Evolutionary conservation across 2,888 invertebrate genomes (phyloP).

Genomic region (Synergus gifuensis): DNA sequence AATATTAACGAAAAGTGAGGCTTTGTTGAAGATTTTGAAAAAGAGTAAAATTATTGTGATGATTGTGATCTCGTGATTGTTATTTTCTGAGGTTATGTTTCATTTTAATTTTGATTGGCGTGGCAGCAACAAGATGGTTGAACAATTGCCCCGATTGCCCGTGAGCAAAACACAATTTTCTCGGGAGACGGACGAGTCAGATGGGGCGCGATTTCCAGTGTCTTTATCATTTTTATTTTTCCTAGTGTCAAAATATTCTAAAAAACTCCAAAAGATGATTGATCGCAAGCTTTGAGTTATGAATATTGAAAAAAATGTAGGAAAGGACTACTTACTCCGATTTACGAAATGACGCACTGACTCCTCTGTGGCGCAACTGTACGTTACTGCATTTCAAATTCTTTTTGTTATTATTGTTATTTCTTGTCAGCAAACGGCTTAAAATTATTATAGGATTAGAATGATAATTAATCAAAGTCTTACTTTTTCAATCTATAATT

Average conservation of each 20-base stretch:
- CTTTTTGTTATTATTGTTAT: slow-evolving; percentile 39
- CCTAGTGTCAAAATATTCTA: neutral
- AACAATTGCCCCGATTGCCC: slow-evolving; percentile 62
- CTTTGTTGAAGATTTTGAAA: neutral
- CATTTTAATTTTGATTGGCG: slow-evolving; percentile 74
- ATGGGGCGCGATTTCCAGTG: slow-evolving; percentile 32
- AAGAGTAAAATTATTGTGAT: neutral
- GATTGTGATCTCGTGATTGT: too few species aligned
- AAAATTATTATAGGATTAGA: too few species aligned
- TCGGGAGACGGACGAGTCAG: slow-evolving; percentile 65
- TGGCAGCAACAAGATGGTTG: slow-evolving; percentile 72
- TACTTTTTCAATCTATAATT: too few species aligned
- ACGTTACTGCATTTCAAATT: slow-evolving; percentile 41
- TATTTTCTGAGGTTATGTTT: slow-evolving; percentile 65
- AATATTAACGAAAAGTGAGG: neutral
- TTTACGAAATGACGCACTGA: slow-evolving; percentile 59
- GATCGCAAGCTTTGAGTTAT: neutral
- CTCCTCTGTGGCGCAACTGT: slow-evolving; percentile 60
- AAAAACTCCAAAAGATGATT: neutral
- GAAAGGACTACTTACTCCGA: slow-evolving; percentile 50
- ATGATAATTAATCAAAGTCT: too few species aligned
- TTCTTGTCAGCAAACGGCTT: neutral
- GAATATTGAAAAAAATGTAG: slow-evolving; percentile 36
- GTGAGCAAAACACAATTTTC: slow-evolving; percentile 73
- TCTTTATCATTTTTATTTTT: slow-evolving; percentile 28